Base-by-base conservation (phyloP, 1,140 invertebrate genomes). In the Probaryconus sp. region DNA sequence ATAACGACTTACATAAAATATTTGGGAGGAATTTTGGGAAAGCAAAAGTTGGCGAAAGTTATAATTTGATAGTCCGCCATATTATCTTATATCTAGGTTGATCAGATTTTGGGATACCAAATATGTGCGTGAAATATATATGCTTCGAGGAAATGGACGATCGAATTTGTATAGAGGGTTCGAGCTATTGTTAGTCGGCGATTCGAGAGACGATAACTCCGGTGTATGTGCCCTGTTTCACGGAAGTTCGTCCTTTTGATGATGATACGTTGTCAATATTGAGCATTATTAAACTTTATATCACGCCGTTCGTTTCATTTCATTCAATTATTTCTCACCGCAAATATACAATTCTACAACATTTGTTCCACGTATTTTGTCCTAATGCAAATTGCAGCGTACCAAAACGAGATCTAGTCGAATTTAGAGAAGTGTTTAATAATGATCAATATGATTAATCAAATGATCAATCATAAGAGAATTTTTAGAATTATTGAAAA, bases 31-130 rank as follows among this genome's bases (percentile, higher is more conserved):
- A n/a, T n/a, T n/a, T n/a, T n/a, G n/a, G n/a, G n/a, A n/a, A n/a
- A n/a, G n/a, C n/a, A n/a, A n/a, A n/a, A n/a, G n/a, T n/a, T n/a
- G n/a, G n/a, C 10, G 45, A 50, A 64, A 64, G 37, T 64, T 35
- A 30, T 65, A 65, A 65, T 65, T 65, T 65, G 30, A 48, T 51
- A 53, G 61, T 24, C 48, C 47, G 56, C 31, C 18, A 33, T 65
- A 53, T 45, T 65, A 65, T 51, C 24, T 45, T 35, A 38, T 47
- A 65, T 55, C 50, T 65, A 14, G 61, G 50, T 56, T 65, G 40
- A 65, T 65, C 50, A 47, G 35, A 31, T 55, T 53, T 65, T 10
- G 31, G 38, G 16, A 47, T 51, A 30, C 18, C 7, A 21, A 43
- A 56, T 43, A 21, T 38, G 20, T 11, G 11, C n/a, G 5, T 0